Conservation (phyloP, 2,113 vertebrate genomes). For the Gobiocypris rarus region DNA sequence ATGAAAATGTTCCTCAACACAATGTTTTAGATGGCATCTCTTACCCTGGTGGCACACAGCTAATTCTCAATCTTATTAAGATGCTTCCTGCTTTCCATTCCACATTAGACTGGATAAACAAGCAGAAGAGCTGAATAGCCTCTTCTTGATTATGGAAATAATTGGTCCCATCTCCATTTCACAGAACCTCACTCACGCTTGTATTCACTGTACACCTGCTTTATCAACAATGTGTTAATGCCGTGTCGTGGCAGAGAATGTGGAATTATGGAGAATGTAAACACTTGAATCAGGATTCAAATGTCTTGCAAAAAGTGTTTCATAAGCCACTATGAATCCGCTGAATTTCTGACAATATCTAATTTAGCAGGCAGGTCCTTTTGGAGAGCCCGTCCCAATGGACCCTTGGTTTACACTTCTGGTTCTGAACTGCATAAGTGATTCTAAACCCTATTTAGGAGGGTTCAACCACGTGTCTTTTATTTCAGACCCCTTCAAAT, state of each 20-base stretch:
- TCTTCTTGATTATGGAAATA: slow-evolving; percentile 58
- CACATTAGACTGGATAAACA: slow-evolving; percentile 35
- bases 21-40: slow-evolving; percentile 3
- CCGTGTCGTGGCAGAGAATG: slow-evolving; percentile 7
- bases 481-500: not conserved
- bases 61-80: slow-evolving; percentile 54
- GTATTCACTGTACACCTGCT: slow-evolving; percentile 35
- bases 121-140: slow-evolving; percentile 45
- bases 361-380: not conserved
- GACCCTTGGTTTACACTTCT: not conserved
- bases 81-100: slow-evolving; percentile 49
- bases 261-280: slow-evolving; percentile 48
- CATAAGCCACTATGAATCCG: slow-evolving; percentile 15
- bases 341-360: slow-evolving; percentile 31
- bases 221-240: slow-evolving; percentile 56
- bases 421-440: not conserved
- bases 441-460: slow-evolving; percentile 20
- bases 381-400: not conserved
- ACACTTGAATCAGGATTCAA: slow-evolving; percentile 48
- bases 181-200: slow-evolving; percentile 48
- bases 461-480: not conserved
- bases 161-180: slow-evolving; percentile 51
- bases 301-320: slow-evolving; percentile 29
- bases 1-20: slow-evolving; percentile 21
- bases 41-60: slow-evolving; percentile 42